phyloP scores from a whole-genome alignment of 2,797 vertebrate species.

The Picus viridis region DNA sequence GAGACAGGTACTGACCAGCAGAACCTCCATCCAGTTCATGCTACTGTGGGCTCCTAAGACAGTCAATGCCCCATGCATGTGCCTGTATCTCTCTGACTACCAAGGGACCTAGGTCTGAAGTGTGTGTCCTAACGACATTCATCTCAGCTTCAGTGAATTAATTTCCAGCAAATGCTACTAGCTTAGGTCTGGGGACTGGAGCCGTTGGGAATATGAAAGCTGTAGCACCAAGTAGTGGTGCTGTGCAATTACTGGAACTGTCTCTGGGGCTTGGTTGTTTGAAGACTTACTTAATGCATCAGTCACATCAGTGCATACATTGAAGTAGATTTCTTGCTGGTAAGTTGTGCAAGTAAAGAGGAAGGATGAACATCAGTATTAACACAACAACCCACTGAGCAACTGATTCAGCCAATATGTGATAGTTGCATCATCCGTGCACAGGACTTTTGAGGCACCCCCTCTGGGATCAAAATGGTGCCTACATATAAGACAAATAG shows the following conservation, averaged over 20 bases:
- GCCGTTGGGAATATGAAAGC: background rate
- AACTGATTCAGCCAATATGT: background rate
- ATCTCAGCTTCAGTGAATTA: background rate
- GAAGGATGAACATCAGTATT: accelerated
- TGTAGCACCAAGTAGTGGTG: background rate
- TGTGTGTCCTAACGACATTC: background rate
- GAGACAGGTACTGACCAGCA: background rate
- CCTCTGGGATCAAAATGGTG: background rate
- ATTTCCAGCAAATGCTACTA: background rate
- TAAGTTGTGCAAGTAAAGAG: background rate
- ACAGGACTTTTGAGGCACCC: background rate
- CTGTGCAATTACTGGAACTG: background rate
- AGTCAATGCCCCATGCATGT: background rate
- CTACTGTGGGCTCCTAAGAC: background rate
- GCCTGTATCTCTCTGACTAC: background rate
- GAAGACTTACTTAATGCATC: background rate
- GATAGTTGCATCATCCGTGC: background rate
- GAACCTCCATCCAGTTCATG: too few species aligned
- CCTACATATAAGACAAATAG: background rate
- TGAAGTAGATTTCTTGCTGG: background rate
- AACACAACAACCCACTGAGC: background rate
- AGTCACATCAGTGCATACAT: background rate
- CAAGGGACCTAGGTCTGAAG: background rate
- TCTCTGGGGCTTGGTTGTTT: background rate
- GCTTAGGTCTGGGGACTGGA: background rate